Base-by-base conservation (phyloP, 2,888 invertebrate species). In the Serrognathus titanus region DNA sequence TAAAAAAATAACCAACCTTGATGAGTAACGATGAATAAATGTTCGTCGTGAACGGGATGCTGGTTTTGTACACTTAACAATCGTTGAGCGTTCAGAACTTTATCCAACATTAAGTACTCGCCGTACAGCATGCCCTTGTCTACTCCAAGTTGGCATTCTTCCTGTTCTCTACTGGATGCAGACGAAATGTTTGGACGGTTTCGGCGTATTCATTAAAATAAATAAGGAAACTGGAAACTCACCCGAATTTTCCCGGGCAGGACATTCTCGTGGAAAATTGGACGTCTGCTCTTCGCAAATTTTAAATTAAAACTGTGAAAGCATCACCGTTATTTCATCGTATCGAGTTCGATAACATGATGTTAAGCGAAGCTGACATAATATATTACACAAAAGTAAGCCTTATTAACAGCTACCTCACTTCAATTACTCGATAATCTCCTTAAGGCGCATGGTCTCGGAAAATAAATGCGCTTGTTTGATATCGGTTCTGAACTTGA, bases 21-120 rank as follows among this genome's bases (percentile, higher is more conserved):
- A 81, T 98, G 98, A 9, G 95, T 97, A 51, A 98, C 83, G 59
- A 98, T 97, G 75, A 99, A 99, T 6, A 98, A 83, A 79, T 98
- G 97, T 71, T 98, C 98, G 75, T 98, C 98, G 66, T 97, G 97
- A 0, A 97, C 95, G 0, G 87, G 84, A 55, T 85, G 81, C 20
- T 86, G 81, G 53, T 89, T 85, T 72, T 87, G 83, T 4, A 82
- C 82, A 63, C 94, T 94, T 48, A 92, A 82, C 81, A 94, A 84
- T 57, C 88, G 81, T 77, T 97, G 96, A 0, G 93, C 87, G 35
- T 80, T 81, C 37, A 97, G 81, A 13, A 97, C 79, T 72, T 92
- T 92, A 75, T 97, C 94, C 71, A 97, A 80, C 85, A 92, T 89
- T 55, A 97, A 80, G 71, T 97, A 97, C 69, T 95, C 94, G 1